Evolutionary conservation across 2,797 vertebrate species (phyloP).

Genomic region (Melanotaenia boesemani): DNA sequence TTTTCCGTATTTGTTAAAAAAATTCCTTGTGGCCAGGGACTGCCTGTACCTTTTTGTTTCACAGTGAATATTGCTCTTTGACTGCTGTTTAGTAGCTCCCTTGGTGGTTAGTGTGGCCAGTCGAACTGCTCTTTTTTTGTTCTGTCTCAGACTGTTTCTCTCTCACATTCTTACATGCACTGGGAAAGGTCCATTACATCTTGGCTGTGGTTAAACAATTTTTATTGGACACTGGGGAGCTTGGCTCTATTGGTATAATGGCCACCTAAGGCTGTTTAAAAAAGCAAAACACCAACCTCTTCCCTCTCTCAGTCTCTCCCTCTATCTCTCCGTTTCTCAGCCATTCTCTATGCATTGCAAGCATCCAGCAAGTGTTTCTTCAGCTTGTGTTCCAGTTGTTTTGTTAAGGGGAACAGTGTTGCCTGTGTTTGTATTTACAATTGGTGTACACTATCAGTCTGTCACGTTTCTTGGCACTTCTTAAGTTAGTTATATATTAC

Average conservation of each 20-base stretch:
- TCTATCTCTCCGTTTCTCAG: slow-evolving; percentile 3
- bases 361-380: background rate
- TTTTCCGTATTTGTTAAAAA: background rate
- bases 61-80: slow-evolving; percentile 34
- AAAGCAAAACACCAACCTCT: slow-evolving; percentile 43
- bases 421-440: too few species aligned
- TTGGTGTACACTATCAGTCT: too few species aligned
- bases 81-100: slow-evolving; percentile 43
- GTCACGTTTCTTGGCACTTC: background rate
- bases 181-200: slow-evolving; percentile 33
- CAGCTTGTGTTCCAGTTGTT: too few species aligned
- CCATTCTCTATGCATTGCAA: background rate
- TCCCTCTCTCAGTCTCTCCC: background rate
- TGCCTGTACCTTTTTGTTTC: slow-evolving; percentile 21
- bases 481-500: slow-evolving; percentile 1
- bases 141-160: background rate
- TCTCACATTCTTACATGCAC: background rate
- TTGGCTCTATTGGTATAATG: slow-evolving; percentile 47
- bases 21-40: background rate
- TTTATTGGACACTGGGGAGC: slow-evolving; percentile 44
- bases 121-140: slow-evolving; percentile 8
- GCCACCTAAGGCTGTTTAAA: slow-evolving; percentile 49
- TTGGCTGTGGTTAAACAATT: slow-evolving; percentile 49
- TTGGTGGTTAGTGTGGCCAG: slow-evolving; percentile 12
- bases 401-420: too few species aligned